These are phyloP conservation scores for Pteria penguin DNA, from an alignment of 2,888 invertebrate species.

Conservation along the genomic window DNA sequence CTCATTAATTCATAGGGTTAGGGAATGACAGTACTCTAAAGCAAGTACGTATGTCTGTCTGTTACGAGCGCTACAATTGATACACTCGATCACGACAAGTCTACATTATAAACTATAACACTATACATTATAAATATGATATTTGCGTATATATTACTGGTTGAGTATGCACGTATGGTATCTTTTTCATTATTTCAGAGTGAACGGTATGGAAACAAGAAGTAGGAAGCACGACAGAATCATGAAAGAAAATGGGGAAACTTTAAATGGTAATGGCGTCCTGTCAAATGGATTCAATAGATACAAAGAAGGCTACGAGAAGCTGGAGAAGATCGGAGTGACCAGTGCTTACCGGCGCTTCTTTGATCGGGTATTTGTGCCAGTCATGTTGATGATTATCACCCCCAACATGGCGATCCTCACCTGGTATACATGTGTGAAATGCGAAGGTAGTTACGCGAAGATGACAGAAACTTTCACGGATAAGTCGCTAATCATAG, in stretches of 20 bases:
- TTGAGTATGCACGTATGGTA: too few relatives aligned
- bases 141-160: too few relatives aligned
- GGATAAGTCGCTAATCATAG: conserved; percentile 54
- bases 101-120: too few relatives aligned
- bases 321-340: conserved; percentile 53
- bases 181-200: too few relatives aligned
- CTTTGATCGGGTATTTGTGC: conserved; percentile 65
- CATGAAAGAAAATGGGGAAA: conserved; percentile 23
- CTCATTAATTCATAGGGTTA: too few relatives aligned
- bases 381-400: conserved; percentile 65
- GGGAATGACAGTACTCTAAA: too few relatives aligned
- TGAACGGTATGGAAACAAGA: conserved; percentile 6
- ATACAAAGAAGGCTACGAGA: conserved; percentile 51
- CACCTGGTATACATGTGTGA: conserved; percentile 68
- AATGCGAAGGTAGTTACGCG: conserved; percentile 69
- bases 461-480: conserved; percentile 50
- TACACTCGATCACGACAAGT: too few relatives aligned
- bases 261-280: conserved; percentile 43
- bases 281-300: conserved; percentile 61
- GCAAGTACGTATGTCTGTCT: too few relatives aligned
- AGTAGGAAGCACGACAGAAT: neutral
- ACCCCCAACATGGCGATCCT: conserved; percentile 72
- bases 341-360: conserved; percentile 49
- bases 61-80: too few relatives aligned
- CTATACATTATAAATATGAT: too few relatives aligned